These are phyloP conservation scores for Engraulis encrasicolus DNA, from an alignment of 2,113 vertebrate genomes.

Conservation along the genomic window DNA sequence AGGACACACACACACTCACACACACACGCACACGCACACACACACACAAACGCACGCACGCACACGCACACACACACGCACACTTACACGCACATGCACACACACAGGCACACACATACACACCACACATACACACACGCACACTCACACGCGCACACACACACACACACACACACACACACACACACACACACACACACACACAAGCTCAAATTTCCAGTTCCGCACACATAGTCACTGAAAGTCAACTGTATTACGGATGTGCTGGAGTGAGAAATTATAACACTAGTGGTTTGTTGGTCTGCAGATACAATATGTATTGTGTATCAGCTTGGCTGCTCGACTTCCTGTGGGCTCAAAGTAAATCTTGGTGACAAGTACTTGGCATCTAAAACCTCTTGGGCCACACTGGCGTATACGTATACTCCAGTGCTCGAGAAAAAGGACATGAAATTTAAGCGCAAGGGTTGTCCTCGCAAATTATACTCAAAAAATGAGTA, in stretches of 20 bases:
- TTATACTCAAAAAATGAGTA: constrained; percentile 25
- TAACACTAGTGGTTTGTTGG: constrained; percentile 32
- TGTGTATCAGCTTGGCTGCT: constrained; percentile 34
- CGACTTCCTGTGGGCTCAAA: constrained; percentile 10
- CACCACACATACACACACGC: constrained; percentile 8
- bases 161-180: constrained; percentile 27
- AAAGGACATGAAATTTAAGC: constrained; percentile 19
- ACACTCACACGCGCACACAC: constrained; percentile 16
- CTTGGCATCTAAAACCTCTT: constrained; percentile 43
- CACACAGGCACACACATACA: constrained; percentile 32
- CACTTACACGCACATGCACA: constrained; percentile 10
- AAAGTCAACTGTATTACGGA: constrained; percentile 40
- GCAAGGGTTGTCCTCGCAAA: constrained; percentile 16
- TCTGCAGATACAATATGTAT: constrained; percentile 25
- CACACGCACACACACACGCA: constrained; percentile 13
- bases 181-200: constrained; percentile 17
- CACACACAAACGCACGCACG: constrained; percentile 8
- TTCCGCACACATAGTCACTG: constrained; percentile 34
- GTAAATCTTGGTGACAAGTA: constrained; percentile 41
- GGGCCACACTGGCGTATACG: constrained; percentile 10
- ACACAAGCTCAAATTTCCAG: constrained; percentile 22
- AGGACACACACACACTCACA: constrained; percentile 14
- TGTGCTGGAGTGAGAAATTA: constrained; percentile 38
- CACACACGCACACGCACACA: too few species aligned
- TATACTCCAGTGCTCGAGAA: too few species aligned